Conservation (phyloP, 2,888 invertebrate species). For the Odontothrips loti region DNA sequence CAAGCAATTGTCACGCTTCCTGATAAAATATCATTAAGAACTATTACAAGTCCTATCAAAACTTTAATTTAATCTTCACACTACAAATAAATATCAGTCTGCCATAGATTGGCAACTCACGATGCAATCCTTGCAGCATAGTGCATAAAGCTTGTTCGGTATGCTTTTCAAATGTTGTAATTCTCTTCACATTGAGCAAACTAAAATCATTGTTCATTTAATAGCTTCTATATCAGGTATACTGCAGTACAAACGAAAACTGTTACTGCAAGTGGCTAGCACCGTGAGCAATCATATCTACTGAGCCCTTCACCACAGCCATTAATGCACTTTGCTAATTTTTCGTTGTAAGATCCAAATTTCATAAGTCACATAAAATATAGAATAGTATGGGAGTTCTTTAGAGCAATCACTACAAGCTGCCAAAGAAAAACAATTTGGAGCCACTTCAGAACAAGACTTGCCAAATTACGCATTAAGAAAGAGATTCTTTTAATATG, state of each 20-base stretch:
- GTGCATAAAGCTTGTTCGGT: not conserved
- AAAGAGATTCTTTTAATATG: not conserved
- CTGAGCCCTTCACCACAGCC: slow-evolving; percentile 19
- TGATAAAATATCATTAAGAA: slow-evolving; percentile 21
- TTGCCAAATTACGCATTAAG: not conserved
- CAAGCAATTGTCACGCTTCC: not conserved
- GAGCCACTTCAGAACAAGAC: not conserved
- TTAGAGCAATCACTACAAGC: not conserved
- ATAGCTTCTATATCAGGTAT: not conserved
- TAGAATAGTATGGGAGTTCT: no score
- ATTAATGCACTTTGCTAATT: not conserved
- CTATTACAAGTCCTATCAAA: slow-evolving; percentile 18
- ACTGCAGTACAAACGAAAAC: not conserved
- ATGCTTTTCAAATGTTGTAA: not conserved
- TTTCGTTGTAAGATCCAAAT: slow-evolving; percentile 11
- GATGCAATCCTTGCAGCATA: slow-evolving; percentile 22
- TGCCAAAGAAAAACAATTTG: not conserved
- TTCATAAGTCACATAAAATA: not conserved
- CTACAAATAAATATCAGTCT: slow-evolving; percentile 27
- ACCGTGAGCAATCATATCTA: slow-evolving; percentile 25
- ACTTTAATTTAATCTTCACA: not conserved
- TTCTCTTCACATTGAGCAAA: slow-evolving; percentile 10
- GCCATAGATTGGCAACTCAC: slow-evolving; percentile 24
- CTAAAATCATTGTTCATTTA: not conserved
- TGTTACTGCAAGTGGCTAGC: slow-evolving; percentile 4